A percentile compares a stretch with the other conserved stretches of the same genome.
Conservation (phyloP, 2,888 invertebrate species). For the Drosophila fulvimacula region DNA sequence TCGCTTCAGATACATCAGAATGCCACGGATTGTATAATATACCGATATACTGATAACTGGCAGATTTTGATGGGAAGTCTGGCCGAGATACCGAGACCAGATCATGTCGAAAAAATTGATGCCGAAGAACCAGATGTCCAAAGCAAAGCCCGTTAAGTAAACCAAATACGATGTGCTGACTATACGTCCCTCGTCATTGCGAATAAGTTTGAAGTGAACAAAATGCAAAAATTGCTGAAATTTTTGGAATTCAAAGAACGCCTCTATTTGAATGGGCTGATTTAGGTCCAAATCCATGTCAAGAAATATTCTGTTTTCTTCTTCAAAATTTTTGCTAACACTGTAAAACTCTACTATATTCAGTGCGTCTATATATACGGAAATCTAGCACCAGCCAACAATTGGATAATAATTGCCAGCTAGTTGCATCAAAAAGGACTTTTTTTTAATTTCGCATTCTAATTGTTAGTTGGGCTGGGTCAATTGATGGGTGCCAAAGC, state of each 20-base stretch:
- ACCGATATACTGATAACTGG: conserved; percentile 9
- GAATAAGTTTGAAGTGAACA: conserved; percentile 39
- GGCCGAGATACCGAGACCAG: neutral
- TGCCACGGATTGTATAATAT: conserved; percentile 41
- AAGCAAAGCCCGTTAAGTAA: conserved; percentile 7
- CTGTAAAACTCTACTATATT: neutral
- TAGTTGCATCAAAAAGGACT: conserved; percentile 16
- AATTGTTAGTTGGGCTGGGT: conserved; percentile 28
- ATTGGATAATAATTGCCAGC: conserved; percentile 41
- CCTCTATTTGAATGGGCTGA: conserved; percentile 47
- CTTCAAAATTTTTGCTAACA: neutral
- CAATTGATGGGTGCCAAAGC: neutral
- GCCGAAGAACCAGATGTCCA: conserved; percentile 13
- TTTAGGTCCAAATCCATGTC: conserved; percentile 5
- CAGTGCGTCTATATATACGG: conserved; percentile 24
- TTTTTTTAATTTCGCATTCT: conserved; percentile 16
- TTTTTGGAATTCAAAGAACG: conserved; percentile 35
- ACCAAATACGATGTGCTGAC: conserved; percentile 13
- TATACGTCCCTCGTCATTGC: conserved; percentile 43
- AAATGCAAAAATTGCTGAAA: conserved; percentile 21
- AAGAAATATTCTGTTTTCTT: neutral
- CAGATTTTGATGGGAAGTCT: conserved; percentile 17
- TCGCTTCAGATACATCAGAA: conserved; percentile 46
- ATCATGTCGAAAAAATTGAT: conserved; percentile 34
- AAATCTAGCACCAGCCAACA: conserved; percentile 3